Base-by-base conservation (phyloP, 2,113 vertebrate genomes). In the Sapayoa aenigma region DNA sequence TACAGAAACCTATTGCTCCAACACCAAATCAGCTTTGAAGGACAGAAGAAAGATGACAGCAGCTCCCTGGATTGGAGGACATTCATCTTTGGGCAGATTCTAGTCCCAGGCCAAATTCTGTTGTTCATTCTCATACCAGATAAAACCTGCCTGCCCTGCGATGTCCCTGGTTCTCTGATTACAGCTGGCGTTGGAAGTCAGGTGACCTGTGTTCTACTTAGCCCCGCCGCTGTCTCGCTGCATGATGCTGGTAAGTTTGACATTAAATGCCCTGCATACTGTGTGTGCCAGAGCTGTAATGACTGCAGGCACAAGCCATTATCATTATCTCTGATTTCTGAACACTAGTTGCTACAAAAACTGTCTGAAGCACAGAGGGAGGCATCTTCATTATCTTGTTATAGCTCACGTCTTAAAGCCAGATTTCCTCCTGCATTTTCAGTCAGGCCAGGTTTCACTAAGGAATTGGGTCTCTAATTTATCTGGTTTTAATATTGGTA, bases 111-210 rank as follows among this genome's bases (percentile, higher is more conserved):
- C 39, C 65, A 53, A 56, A 80, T 56, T 56, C 44, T 76, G 81
- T 28, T 18, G 25, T 24, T 71, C 17, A 21, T 22, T 50, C 35
- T 46, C 53, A 47, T 2, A 5, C 33, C 72, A 59, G n/a, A 55
- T 22, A 44, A 63, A 55, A 18, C 23, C 31, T 49, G 30, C 28
- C 44, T 75, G 31, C 44, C 78, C 46, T 68, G 52, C 69, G 33
- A 0, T 3, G 28, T 35, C 1, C 0, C 74, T 41, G 35, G 10
- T 47, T 4, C 41, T 33, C 39, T 35, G 84, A 59, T 46, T 56
- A 5, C 0, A 3, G 1, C 9, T 0, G 0, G 56, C 33, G 6
- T 2, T 28, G 74, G 75, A 25, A 78, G 46, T 56, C 37, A 49
- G 59, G 52, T 53, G 68, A 53, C 37, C 72, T 42, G 50, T 23